Evolutionary conservation across 2,888 invertebrate species (phyloP), one percentile per base, ranked within the genome.

Genomic region (Boloria selene): DNA sequence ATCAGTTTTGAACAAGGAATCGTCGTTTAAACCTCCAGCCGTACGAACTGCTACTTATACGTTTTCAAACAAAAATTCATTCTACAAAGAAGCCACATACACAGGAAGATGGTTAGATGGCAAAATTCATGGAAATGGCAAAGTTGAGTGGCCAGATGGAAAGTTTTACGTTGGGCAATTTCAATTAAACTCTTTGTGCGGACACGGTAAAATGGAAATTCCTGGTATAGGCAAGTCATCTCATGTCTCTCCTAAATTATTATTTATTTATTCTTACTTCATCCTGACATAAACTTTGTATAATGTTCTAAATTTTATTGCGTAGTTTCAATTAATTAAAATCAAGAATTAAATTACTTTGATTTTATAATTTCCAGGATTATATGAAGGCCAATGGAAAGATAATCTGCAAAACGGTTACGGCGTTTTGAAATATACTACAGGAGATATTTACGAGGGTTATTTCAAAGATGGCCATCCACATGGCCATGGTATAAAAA

Each of bases 371-470:
- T 38, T 81, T 80, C 80, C 91, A 82, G 95, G 96, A 0, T 91
- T 94, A 22, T 97, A 97, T 79, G 96, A 97, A 82, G 96, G 97
- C 0, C 93, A 92, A 79, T 96, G 96, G 96, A 95, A 95, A 80
- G 96, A 96, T 71, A 97, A 97, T 47, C 94, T 95, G 73, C 96
- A 97, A 82, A 96, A 96, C 82, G 98, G 98, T 13, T 95, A 95
- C 73, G 97, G 96, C 0, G 93, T 93, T 2, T 94, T 96, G 87
- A 96, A 94, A 79, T 96, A 96, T 80, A 86, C 93, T 14, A 95
- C 95, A 65, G 97, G 96, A 4, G 97, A 97, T 79, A 89, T 96
- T 16, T 98, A 97, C 79, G 96, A 97, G 78, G 98, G 98, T 0
- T 95, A 96, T 80, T 97, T 98, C 81, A 96, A 96, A 80, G 96